These are phyloP conservation scores for Vanacampus margaritifer DNA, from an alignment of 2,113 vertebrate genomes.

Conservation along the genomic window DNA sequence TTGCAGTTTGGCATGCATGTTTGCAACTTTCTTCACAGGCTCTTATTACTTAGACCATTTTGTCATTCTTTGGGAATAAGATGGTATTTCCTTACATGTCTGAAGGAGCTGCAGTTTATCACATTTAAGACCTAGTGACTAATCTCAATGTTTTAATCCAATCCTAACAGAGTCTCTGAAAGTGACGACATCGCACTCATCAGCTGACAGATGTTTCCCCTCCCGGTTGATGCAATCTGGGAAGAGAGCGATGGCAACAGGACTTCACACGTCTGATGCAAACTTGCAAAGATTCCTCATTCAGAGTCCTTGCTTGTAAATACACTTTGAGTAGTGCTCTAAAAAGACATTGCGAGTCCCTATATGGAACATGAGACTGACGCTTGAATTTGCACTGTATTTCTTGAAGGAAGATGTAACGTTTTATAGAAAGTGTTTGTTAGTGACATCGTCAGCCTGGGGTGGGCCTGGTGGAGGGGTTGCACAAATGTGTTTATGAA, in stretches of 20 bases:
- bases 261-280: conserved; percentile 4
- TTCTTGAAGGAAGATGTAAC: background rate
- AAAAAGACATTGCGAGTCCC: background rate
- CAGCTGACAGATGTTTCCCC: conserved; percentile 1
- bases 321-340: background rate
- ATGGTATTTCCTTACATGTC: background rate
- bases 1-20: background rate
- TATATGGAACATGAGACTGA: background rate
- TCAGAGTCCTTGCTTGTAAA: background rate
- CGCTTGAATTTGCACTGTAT: background rate
- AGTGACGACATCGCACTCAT: conserved; percentile 5
- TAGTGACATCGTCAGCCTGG: background rate
- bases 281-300: background rate
- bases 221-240: background rate
- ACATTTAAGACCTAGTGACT: too few relatives aligned
- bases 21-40: background rate
- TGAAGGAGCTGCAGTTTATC: background rate
- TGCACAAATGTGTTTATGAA: background rate
- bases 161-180: background rate
- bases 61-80: background rate
- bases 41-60: background rate
- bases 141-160: background rate
- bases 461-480: background rate
- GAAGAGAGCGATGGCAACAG: background rate
- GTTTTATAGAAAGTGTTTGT: background rate